Evolutionary conservation across 1,140 invertebrate genomes (phyloP).

Genomic region (Lepeophtheirus salmonis): DNA sequence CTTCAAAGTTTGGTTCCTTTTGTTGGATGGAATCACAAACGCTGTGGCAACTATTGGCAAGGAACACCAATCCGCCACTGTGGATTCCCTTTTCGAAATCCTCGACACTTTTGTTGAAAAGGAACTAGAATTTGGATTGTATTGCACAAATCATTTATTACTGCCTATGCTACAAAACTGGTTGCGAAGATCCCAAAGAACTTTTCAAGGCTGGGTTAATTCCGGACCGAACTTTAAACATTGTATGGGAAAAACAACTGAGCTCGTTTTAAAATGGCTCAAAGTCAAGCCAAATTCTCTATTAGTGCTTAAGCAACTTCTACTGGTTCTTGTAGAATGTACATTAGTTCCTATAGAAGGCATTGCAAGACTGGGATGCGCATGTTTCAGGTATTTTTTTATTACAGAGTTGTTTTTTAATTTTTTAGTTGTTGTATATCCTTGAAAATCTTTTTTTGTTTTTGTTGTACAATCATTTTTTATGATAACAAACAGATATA

Average conservation of each 20-base stretch:
- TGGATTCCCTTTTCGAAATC: slow-evolving; percentile 67
- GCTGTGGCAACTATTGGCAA: slow-evolving; percentile 57
- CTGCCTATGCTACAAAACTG: slow-evolving; percentile 74
- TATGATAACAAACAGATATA: too few species aligned
- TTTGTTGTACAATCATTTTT: too few species aligned
- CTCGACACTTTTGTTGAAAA: slow-evolving; percentile 50
- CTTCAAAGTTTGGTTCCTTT: slow-evolving; percentile 68
- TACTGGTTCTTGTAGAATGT: slow-evolving; percentile 72
- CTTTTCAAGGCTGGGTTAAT: slow-evolving; percentile 46
- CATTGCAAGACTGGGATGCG: slow-evolving; percentile 70
- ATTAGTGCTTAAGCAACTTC: slow-evolving; percentile 61
- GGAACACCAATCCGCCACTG: slow-evolving; percentile 60
- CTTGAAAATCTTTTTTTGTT: too few species aligned
- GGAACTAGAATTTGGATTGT: slow-evolving; percentile 62
- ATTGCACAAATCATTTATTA: slow-evolving; percentile 70
- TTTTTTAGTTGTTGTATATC: too few species aligned
- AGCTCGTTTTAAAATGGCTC: slow-evolving; percentile 57
- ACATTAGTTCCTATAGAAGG: slow-evolving; percentile 67
- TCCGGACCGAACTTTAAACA: slow-evolving; percentile 74
- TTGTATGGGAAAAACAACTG: slow-evolving; percentile 70
- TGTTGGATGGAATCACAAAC: slow-evolving; percentile 69
- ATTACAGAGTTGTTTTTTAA: too few species aligned
- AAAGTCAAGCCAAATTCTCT: slow-evolving; percentile 36
- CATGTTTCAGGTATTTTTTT: slow-evolving; percentile 65
- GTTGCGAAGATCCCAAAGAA: slow-evolving; percentile 47